Percentiles rank a stretch among this genome's conserved stretches.
Conservation (phyloP, 1,140 invertebrate genomes). For the Brachionus angularis region DNA sequence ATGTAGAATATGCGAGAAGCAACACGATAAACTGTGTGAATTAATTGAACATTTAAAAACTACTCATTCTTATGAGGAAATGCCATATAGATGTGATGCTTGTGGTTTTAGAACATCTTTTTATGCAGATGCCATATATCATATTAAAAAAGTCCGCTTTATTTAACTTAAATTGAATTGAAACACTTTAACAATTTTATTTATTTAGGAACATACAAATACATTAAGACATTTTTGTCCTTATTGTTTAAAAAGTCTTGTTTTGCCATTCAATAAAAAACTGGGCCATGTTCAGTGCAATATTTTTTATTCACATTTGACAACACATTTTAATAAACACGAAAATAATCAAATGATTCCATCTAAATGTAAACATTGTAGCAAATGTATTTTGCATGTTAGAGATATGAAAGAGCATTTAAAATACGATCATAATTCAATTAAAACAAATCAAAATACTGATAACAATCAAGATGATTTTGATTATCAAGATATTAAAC, state of each 20-base stretch:
- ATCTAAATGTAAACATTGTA: slow-evolving; percentile 43
- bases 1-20: slow-evolving; percentile 43
- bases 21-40: neutral
- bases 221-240: slow-evolving; percentile 42
- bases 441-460: neutral
- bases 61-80: slow-evolving; percentile 30
- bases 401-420: slow-evolving; percentile 42
- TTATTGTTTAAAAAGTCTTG: slow-evolving; percentile 39
- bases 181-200: no score
- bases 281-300: slow-evolving; percentile 19
- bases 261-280: slow-evolving; percentile 35
- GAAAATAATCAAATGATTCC: slow-evolving; percentile 17
- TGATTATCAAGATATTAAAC: neutral
- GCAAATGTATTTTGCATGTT: slow-evolving; percentile 41
- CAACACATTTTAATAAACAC: slow-evolving; percentile 27
- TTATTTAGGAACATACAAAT: slow-evolving; percentile 20
- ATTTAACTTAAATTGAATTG: no score
- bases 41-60: slow-evolving; percentile 27
- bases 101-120: slow-evolving; percentile 44
- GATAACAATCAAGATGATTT: slow-evolving; percentile 18
- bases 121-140: slow-evolving; percentile 42
- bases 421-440: slow-evolving; percentile 22
- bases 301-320: slow-evolving; percentile 41
- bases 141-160: slow-evolving; percentile 42
- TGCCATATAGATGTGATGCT: slow-evolving; percentile 44